A percentile compares a stretch with the other conserved stretches of the same genome.
Conservation (phyloP, 2,113 vertebrate species). For the Cavia porcellus region DNA sequence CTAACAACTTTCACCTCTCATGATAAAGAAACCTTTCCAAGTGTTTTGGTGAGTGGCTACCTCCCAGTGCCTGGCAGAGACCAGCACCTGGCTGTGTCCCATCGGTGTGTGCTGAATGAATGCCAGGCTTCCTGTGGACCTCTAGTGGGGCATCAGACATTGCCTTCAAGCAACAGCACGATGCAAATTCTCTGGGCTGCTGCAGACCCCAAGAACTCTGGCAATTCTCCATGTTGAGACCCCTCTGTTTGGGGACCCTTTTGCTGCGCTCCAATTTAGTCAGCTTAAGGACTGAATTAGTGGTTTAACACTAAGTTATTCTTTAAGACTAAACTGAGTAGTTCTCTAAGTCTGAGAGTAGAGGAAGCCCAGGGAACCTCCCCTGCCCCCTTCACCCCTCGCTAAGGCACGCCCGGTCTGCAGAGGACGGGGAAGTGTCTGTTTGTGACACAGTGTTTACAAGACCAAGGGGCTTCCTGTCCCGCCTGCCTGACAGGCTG, state of each 20-base stretch:
- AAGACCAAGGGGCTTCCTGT: constrained; percentile 75
- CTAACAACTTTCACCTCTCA: background rate
- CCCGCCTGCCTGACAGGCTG: background rate
- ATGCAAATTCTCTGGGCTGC: background rate
- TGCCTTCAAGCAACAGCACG: background rate
- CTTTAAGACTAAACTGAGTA: background rate
- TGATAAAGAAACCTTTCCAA: background rate
- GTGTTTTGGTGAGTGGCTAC: background rate
- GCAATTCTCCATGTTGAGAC: background rate
- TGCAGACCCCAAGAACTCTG: background rate
- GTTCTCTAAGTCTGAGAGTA: background rate
- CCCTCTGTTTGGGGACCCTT: background rate
- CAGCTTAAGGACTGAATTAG: background rate
- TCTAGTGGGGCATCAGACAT: background rate
- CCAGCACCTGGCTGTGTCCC: rapidly evolving
- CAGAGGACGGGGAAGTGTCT: constrained; percentile 72
- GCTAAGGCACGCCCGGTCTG: constrained; percentile 35
- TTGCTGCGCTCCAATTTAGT: background rate
- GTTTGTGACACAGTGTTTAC: constrained; percentile 74
- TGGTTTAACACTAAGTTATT: background rate
- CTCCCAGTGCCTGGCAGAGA: background rate
- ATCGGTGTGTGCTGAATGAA: background rate
- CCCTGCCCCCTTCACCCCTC: background rate
- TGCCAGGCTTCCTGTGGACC: background rate
- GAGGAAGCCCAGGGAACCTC: constrained; percentile 29